phyloP scores from a whole-genome alignment of 2,797 vertebrate species.

The Crenichthys baileyi region DNA sequence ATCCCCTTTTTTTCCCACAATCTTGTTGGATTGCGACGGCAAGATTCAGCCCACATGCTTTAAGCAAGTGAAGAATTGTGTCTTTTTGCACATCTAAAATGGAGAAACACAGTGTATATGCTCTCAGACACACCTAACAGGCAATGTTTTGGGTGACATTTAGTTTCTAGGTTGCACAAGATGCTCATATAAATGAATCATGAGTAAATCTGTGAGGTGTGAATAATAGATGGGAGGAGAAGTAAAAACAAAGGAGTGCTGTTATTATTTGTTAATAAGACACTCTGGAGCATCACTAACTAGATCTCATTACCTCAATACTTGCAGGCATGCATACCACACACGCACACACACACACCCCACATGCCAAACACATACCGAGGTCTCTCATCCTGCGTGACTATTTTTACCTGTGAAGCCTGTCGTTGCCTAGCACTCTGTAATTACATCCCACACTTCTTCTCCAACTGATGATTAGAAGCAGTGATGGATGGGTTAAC shows the following conservation, averaged over 20 bases:
- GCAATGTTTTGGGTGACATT: slow-evolving; percentile 79
- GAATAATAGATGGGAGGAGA: slow-evolving; percentile 82
- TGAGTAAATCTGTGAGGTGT: slow-evolving; percentile 83
- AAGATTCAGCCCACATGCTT: background rate
- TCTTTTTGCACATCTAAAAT: slow-evolving; percentile 13
- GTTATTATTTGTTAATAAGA: slow-evolving; percentile 86
- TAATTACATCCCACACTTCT: slow-evolving; percentile 78
- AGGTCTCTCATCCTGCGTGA: slow-evolving; percentile 61
- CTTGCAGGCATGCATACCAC: slow-evolving; percentile 47
- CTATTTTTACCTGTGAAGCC: slow-evolving; percentile 78
- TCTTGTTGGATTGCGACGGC: slow-evolving; percentile 19
- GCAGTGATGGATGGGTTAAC: slow-evolving; percentile 77
- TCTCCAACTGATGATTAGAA: slow-evolving; percentile 68
- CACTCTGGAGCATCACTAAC: slow-evolving; percentile 77
- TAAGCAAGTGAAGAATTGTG: background rate
- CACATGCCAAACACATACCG: slow-evolving; percentile 62
- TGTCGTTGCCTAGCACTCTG: slow-evolving; percentile 75
- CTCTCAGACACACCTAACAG: slow-evolving; percentile 50
- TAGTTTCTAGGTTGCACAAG: slow-evolving; percentile 81
- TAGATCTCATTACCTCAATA: slow-evolving; percentile 74
- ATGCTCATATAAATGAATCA: slow-evolving; percentile 83
- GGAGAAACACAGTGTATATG: slow-evolving; percentile 19
- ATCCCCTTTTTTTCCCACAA: slow-evolving; percentile 3
- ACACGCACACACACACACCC: slow-evolving; percentile 27
- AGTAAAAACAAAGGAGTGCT: slow-evolving; percentile 80